Conservation (phyloP, 2,797 vertebrate species). For the Capromys pilorides region DNA sequence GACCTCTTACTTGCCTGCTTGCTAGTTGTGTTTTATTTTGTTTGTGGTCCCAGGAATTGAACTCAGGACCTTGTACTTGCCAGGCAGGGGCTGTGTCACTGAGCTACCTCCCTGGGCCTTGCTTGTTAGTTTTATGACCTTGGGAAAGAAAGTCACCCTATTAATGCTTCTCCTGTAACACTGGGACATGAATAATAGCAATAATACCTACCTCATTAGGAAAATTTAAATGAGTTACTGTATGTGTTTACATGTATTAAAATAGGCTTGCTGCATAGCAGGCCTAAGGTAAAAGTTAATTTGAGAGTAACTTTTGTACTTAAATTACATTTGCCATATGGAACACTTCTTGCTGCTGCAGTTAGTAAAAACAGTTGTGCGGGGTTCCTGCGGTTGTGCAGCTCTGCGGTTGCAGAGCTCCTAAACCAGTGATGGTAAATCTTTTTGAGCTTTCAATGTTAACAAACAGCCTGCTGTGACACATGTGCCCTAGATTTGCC, state of each 20-base stretch:
- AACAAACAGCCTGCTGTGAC: not conserved
- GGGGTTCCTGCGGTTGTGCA: too few relatives aligned
- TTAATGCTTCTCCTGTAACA: conserved; percentile 25
- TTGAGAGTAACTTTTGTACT: not conserved
- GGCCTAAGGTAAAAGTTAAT: not conserved
- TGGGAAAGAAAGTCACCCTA: not conserved
- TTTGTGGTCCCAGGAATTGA: too few relatives aligned
- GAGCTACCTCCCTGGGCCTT: too few relatives aligned
- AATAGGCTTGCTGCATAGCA: not conserved
- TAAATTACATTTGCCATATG: not conserved
- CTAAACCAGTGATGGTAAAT: not conserved
- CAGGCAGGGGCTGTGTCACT: too few relatives aligned
- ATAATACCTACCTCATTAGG: not conserved
- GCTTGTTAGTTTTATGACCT: not conserved
- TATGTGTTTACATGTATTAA: not conserved
- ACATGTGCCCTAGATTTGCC: not conserved
- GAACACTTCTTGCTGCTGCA: not conserved
- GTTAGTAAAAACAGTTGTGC: not conserved
- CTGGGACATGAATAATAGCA: not conserved
- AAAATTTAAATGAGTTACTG: conserved; percentile 28
- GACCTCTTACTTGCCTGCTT: not conserved
- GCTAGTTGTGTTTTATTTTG: not conserved
- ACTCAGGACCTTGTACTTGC: too few relatives aligned
- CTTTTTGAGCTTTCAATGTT: not conserved
- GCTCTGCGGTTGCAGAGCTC: too few relatives aligned